phyloP scores from a whole-genome alignment of 2,797 vertebrate species.

The Petrocephalus schoutedeni region DNA sequence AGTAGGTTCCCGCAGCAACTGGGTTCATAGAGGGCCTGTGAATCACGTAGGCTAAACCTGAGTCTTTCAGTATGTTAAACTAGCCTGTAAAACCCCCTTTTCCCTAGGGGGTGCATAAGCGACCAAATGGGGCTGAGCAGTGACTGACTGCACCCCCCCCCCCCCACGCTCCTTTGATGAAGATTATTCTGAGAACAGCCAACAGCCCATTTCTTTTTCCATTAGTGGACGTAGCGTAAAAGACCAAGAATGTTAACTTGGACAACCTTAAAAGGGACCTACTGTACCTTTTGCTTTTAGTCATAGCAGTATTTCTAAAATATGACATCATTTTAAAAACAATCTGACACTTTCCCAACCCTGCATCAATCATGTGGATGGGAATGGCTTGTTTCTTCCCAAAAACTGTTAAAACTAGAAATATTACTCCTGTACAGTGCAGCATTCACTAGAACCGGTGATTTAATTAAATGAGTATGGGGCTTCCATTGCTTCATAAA shows the following conservation, averaged over 20 bases:
- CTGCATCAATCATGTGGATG: not conserved
- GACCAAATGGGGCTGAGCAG: not conserved
- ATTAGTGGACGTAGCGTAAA: conserved; percentile 16
- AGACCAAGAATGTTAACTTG: not conserved
- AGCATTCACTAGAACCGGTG: not conserved
- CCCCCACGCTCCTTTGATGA: not conserved
- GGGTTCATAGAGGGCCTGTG: conserved; percentile 32
- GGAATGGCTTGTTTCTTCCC: not conserved
- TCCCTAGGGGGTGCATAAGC: not conserved
- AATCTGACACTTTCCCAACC: not conserved
- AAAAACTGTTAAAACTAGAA: not conserved
- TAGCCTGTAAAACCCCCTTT: conserved; percentile 4
- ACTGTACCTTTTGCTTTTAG: not conserved
- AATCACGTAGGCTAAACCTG: conserved; percentile 36
- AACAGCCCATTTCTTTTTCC: not conserved
- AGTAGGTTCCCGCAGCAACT: conserved; percentile 30
- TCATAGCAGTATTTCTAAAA: not conserved
- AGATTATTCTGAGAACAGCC: not conserved
- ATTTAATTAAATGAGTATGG: not conserved
- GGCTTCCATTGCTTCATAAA: not conserved
- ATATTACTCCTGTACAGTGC: not conserved
- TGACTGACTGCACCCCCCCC: not conserved
- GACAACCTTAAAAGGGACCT: not conserved
- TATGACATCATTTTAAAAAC: conserved; percentile 4
- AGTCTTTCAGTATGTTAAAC: not conserved